phyloP scores from a whole-genome alignment of 1,140 invertebrate genomes.

The Drosophila carrolli region DNA sequence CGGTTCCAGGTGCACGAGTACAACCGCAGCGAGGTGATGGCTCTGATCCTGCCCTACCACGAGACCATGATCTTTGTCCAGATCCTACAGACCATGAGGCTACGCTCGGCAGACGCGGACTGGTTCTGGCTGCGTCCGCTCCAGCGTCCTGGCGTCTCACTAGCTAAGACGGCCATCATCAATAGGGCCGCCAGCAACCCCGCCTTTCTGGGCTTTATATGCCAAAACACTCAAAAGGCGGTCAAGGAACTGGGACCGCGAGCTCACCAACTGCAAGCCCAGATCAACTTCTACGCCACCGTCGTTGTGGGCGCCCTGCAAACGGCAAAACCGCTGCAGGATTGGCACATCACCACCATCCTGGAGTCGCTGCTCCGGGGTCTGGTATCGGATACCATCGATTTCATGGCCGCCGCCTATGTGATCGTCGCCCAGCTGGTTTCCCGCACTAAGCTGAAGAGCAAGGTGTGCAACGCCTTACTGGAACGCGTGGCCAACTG shows the following conservation, averaged over 20 bases:
- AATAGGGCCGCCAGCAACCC: constrained; percentile 89
- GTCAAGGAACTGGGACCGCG: constrained; percentile 88
- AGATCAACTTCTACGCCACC: constrained; percentile 92
- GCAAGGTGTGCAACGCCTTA: constrained; percentile 86
- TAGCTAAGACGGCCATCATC: constrained; percentile 90
- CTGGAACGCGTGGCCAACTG: constrained; percentile 66
- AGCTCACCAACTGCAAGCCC: constrained; percentile 87
- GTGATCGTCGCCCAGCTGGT: constrained; percentile 90
- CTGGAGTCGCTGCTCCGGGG: constrained; percentile 89
- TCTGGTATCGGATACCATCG: constrained; percentile 87
- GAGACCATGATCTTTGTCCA: constrained; percentile 95
- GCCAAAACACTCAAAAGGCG: constrained; percentile 88
- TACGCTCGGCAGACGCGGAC: constrained; percentile 87
- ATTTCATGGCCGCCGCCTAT: constrained; percentile 90
- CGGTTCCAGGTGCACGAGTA: constrained; percentile 95
- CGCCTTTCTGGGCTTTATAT: constrained; percentile 91
- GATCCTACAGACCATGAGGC: constrained; percentile 90
- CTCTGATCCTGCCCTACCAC: constrained; percentile 95
- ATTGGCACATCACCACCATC: constrained; percentile 89
- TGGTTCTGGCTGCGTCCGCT: constrained; percentile 92
- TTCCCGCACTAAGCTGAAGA: constrained; percentile 87
- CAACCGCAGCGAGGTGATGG: constrained; percentile 92
- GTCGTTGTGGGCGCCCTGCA: constrained; percentile 89
- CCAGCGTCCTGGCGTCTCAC: constrained; percentile 90
- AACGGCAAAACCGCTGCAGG: constrained; percentile 86